Percentiles rank a stretch among this genome's conserved stretches.
Evolutionary conservation across 2,888 invertebrate species (phyloP).

Genomic region (Ecdyonurus torrentis): DNA sequence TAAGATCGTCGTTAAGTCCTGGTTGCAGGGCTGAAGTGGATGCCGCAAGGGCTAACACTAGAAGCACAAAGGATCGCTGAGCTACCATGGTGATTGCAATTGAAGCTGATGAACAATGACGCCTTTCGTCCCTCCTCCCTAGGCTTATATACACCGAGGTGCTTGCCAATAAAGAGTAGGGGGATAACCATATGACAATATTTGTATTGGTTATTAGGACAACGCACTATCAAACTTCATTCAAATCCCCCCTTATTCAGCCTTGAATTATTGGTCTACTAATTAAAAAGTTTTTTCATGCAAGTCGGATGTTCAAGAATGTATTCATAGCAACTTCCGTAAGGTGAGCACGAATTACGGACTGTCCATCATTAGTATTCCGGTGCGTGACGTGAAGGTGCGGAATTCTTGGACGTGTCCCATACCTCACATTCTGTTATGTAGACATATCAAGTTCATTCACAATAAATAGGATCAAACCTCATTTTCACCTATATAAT

Average conservation of each 20-base stretch:
- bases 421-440: neutral
- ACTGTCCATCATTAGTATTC: neutral
- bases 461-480: neutral
- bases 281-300: neutral
- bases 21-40: neutral
- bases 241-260: neutral
- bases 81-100: neutral
- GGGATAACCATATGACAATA: neutral
- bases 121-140: neutral
- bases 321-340: neutral
- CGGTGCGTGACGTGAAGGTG: neutral
- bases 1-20: neutral
- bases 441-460: neutral
- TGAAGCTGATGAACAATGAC: neutral
- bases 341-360: neutral
- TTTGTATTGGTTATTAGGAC: neutral
- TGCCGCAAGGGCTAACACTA: neutral
- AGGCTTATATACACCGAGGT: neutral
- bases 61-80: neutral
- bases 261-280: neutral
- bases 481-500: neutral
- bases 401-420: neutral
- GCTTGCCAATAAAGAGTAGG: slow-evolving; percentile 1
- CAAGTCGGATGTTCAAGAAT: neutral
- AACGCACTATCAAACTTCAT: neutral